Conservation (phyloP, 2,113 vertebrate species). For the Aptenodytes patagonicus region DNA sequence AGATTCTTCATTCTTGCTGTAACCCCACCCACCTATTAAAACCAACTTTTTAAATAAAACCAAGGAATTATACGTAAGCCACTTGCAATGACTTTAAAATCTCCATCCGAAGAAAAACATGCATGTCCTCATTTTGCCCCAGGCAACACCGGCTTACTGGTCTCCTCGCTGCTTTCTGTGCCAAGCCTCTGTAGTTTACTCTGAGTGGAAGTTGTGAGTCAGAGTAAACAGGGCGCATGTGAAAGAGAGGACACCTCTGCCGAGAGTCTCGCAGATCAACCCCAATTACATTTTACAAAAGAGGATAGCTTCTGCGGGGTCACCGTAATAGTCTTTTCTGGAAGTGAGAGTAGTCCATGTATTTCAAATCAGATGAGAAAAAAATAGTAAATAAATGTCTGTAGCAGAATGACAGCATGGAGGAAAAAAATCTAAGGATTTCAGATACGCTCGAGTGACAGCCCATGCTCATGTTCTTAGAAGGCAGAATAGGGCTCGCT, state of each 20-base stretch:
- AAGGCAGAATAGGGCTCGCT: neutral
- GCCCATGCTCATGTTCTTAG: neutral
- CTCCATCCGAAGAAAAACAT: neutral
- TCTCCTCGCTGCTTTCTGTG: neutral
- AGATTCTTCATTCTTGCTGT: neutral
- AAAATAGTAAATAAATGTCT: neutral
- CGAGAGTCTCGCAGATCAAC: neutral
- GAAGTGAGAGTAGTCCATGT: neutral
- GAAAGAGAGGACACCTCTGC: neutral
- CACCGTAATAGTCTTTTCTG: neutral
- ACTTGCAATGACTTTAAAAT: slow-evolving; percentile 21
- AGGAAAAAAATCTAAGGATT: neutral
- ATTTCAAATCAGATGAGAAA: neutral
- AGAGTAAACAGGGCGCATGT: neutral
- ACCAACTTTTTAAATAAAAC: slow-evolving; percentile 7
- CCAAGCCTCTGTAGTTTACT: neutral
- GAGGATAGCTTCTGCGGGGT: neutral
- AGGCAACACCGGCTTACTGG: neutral
- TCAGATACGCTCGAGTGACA: fast-evolving
- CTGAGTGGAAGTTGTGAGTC: neutral
- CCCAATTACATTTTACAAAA: neutral
- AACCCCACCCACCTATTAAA: neutral
- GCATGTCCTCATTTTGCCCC: slow-evolving; percentile 21
- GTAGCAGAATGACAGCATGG: neutral
- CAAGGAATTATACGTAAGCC: slow-evolving; percentile 17